Evolutionary conservation across 2,888 invertebrate species (phyloP).

Genomic region (Leptopilina myrica): DNA sequence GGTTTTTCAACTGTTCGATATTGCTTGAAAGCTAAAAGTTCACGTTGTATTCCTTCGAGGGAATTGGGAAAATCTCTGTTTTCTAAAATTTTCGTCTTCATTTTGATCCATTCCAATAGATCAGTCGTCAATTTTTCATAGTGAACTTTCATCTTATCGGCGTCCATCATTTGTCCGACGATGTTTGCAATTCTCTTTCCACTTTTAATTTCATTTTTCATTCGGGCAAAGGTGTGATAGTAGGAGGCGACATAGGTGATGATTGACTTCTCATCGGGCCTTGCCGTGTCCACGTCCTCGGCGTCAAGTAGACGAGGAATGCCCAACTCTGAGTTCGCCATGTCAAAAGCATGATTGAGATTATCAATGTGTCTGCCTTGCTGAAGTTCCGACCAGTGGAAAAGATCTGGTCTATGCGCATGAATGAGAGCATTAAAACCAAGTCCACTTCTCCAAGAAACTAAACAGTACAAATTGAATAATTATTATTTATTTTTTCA

Average conservation of each 20-base stretch:
- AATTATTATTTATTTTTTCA: too few species aligned
- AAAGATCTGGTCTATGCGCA: conserved; percentile 96
- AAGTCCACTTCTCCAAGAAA: conserved; percentile 96
- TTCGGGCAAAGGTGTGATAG: conserved; percentile 99
- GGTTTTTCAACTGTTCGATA: conserved; percentile 98
- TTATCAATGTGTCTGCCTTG: conserved; percentile 94
- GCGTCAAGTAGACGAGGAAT: conserved; percentile 96
- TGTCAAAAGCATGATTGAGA: conserved; percentile 97
- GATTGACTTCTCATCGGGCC: conserved; percentile 98
- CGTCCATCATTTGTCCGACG: conserved; percentile 96
- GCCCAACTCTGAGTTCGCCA: conserved; percentile 94
- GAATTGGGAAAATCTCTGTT: conserved; percentile 95
- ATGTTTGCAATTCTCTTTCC: conserved; percentile 98
- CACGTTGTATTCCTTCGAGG: conserved; percentile 94
- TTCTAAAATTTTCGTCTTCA: conserved; percentile 89
- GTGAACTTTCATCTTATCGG: conserved; percentile 92
- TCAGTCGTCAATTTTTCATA: conserved; percentile 91
- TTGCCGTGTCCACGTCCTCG: conserved; percentile 95
- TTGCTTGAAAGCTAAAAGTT: conserved; percentile 93
- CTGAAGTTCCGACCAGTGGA: conserved; percentile 90
- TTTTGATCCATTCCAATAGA: conserved; percentile 94
- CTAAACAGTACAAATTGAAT: conserved; percentile 64
- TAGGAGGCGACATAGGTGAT: conserved; percentile 99
- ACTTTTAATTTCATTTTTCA: conserved; percentile 99
- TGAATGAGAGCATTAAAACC: conserved; percentile 99